Evolutionary conservation across 2,888 invertebrate species (phyloP).

Genomic region (Synanthedon andrenaeformis): DNA sequence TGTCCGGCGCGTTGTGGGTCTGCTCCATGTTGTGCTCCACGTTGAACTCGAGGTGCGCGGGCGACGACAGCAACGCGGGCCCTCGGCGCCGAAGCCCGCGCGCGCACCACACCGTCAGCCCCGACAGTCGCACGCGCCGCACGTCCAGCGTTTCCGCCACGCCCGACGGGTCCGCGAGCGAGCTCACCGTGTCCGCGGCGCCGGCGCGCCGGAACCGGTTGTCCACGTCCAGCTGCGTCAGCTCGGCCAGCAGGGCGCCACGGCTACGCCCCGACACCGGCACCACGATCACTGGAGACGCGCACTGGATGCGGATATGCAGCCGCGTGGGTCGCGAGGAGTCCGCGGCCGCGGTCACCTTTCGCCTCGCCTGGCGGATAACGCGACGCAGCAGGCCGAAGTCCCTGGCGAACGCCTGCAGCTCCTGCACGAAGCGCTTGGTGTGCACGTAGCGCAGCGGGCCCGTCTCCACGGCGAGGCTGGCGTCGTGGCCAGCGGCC

Average conservation of each 20-base stretch:
- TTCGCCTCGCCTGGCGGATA: slow-evolving; percentile 76
- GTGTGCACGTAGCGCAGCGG: slow-evolving; percentile 95
- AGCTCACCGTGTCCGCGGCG: slow-evolving; percentile 64
- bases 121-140: slow-evolving; percentile 77
- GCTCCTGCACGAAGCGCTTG: slow-evolving; percentile 89
- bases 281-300: slow-evolving; percentile 84
- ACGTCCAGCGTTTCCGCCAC: slow-evolving; percentile 77
- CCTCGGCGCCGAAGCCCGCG: slow-evolving; percentile 59
- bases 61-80: slow-evolving; percentile 82
- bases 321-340: slow-evolving; percentile 73
- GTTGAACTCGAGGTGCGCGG: slow-evolving; percentile 82
- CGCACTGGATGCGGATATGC: slow-evolving; percentile 64
- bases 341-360: slow-evolving; percentile 39
- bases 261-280: slow-evolving; percentile 86
- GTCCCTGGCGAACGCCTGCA: slow-evolving; percentile 87
- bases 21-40: slow-evolving; percentile 86
- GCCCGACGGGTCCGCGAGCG: slow-evolving; percentile 40
- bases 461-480: slow-evolving; percentile 84
- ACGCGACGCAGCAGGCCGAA: slow-evolving; percentile 87
- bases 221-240: slow-evolving; percentile 81
- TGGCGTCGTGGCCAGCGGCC: slow-evolving; percentile 70
- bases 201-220: slow-evolving; percentile 80
- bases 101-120: slow-evolving; percentile 79
- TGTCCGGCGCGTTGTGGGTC: slow-evolving; percentile 78
- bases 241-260: slow-evolving; percentile 82